Base-by-base conservation (phyloP, 2,888 invertebrate species). In the Synergus gifuensis region DNA sequence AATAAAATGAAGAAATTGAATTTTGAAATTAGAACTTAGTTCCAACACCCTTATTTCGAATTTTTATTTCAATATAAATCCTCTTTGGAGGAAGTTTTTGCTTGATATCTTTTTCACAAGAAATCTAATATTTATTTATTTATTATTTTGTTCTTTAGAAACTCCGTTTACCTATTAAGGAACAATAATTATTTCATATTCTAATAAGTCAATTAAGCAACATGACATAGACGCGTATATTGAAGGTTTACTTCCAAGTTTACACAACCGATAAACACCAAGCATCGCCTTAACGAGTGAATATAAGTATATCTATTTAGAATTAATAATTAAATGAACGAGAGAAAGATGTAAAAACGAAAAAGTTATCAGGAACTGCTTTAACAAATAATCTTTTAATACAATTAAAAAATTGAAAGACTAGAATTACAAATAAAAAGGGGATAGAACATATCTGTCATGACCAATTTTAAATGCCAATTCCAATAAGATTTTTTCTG, bases 41-140 rank as follows among this genome's bases (percentile, higher is more conserved):
- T 36, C 36, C 36, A 36, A 5, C 36, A 7, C 36, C 36, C 16
- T 40, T 16, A 42, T 5, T 22, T 40, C 28, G 40, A 18, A 44
- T 18, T 69, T 42, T 69, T 69, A 16, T 44, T 69, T 16, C 5
- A 0, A 36, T 5, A 36, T 36, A 0, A 36, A 36, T 36, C 36
- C 36, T 36, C 36, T 36, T 36, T 36, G 5, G 5, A 36, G 36
- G 5, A 36, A 7, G 36, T 7, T 36, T 36, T 0, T 36, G 36
- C 0, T 5, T 36, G 5, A 36, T 36, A 36, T 36, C 5, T 67
- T 78, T 78, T 40, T 54, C 78, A 18, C 58, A 58, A n/a, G 54
- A 60, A 58, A 76, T 40, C 0, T 18, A 76, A 77, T 62, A 42
- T 62, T 76, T n/a, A 60, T 76, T 78, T 77, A n/a, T 58, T 58